Base-by-base conservation (phyloP, 2,113 vertebrate genomes). In the Macquaria ambigua region DNA sequence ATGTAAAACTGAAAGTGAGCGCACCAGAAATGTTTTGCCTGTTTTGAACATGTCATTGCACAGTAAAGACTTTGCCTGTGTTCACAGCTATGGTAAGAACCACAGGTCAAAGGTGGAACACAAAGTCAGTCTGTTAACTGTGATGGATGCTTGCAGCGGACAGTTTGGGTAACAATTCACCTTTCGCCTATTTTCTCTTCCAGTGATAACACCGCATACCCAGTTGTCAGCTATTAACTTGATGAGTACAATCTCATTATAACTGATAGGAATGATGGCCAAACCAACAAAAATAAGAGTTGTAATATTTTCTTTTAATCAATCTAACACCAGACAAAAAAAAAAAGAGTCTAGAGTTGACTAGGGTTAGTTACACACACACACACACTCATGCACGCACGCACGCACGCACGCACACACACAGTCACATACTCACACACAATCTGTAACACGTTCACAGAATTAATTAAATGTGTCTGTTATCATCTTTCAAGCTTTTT, bases 141-240 rank as follows among this genome's bases (percentile, higher is more conserved):
- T 74, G 53, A 28, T 16, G 31, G 41, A 48, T 48, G 56, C 41
- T 58, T 58, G 20, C 23, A 61, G 28, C 16, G 28, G 34, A 61
- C n/a, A 23, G 34, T 56, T 48, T 58, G 50, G 46, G 52, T 39
- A 39, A 39, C 4, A 9, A 59, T 41, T 63, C 7, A 12, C 21
- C 28, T 77, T 39, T 5, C 3, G 34, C 34, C 34, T 34, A 50
- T n/a, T 39, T 66, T 64, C 61, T 21, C 62, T 28, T 56, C 6
- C 62, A 78, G 63, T 23, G 25, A 68, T 58, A 79, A n/a, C 5
- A 5, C 39, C 0, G 4, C 37, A 68, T 58, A 18, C 39, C 63
- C 77, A 84, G 61, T 86, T 89, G 77, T 76, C 50, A 70, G 50
- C 73, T 74, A 83, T 88, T 88, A 84, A 81, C 79, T 75, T 58